Base-by-base conservation (phyloP, 2,888 invertebrate species). In the Drosophila fungiperda region DNA sequence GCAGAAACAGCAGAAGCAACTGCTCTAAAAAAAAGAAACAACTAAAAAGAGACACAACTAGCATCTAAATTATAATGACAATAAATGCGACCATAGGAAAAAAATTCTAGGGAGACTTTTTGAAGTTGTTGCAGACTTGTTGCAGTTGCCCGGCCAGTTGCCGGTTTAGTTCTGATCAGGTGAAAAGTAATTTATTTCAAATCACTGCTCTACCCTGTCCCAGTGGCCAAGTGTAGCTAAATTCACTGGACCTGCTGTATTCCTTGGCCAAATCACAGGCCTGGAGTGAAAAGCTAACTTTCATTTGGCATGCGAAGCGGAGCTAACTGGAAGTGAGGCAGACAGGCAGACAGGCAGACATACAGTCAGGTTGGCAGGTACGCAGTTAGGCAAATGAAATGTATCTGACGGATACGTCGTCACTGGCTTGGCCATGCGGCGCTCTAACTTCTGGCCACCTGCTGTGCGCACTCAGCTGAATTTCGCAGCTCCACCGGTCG, bases 181-280 rank as follows among this genome's bases (percentile, higher is more conserved):
- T 91, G 91, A 82, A 84, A 82, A 90, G 84, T 87, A 91, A 91
- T 90, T 90, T 87, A 91, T 89, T 86, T 86, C 91, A 81, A 91
- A 83, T 87, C 87, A 89, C 75, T 91, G 85, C 86, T 69, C 82
- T 75, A 72, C 62, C 68, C 20, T 45, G 15, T 15, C 15, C 57
- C 62, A 65, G 69, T 70, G 65, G 71, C 61, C 48, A 60, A 70
- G 40, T 62, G 63, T 59, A 49, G 65, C 52, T 57, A 48, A 72
- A 68, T 69, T 59, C 75, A 59, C 40, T 54, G 64, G 48, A 45
- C 15, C 45, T 20, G 20, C 45, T 8, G 20, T 45, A 45, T 45
- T 45, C 45, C 59, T 60, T 42, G 40, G 57, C 48, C 66, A 69
- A 78, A 77, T 69, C 61, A 53, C 45, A 62, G 79, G 54, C 54